Evolutionary conservation across 2,888 invertebrate genomes (phyloP).

Genomic region (Cremastobaeus sp.): DNA sequence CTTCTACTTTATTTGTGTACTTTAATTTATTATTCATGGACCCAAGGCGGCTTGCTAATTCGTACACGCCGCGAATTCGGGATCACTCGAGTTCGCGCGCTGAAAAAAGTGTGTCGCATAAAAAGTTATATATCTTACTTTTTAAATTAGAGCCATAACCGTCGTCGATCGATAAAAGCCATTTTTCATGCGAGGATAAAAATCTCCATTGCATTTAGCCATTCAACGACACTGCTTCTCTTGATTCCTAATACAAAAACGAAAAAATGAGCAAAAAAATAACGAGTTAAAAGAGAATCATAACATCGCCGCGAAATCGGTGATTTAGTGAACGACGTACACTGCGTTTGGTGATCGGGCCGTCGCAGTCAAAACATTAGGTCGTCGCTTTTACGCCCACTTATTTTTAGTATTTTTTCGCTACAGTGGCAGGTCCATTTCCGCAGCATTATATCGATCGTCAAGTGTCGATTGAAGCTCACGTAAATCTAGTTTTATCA

Average conservation of each 20-base stretch:
- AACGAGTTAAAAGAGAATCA: constrained; percentile 19
- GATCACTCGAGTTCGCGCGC: no score
- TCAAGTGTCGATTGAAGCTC: constrained; percentile 49
- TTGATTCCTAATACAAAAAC: constrained; percentile 47
- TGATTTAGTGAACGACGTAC: constrained; percentile 53
- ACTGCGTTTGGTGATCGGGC: constrained; percentile 56
- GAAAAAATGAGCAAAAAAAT: constrained; percentile 15
- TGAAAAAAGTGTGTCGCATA: no score
- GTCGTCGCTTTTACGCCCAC: constrained; percentile 48
- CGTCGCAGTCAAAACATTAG: constrained; percentile 55
- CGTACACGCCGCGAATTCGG: no score
- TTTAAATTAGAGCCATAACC: constrained; percentile 1
- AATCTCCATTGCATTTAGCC: constrained; percentile 29
- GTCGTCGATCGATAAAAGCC: constrained; percentile 14
- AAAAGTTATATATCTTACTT: no score
- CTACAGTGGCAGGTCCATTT: constrained; percentile 62
- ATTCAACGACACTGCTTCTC: constrained; percentile 58
- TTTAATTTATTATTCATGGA: not conserved
- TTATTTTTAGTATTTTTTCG: constrained; percentile 57
- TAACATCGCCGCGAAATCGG: constrained; percentile 44
- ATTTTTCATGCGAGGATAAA: constrained; percentile 29
- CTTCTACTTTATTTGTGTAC: not conserved
- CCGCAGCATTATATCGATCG: constrained; percentile 53
- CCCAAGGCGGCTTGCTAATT: no score
- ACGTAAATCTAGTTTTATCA: constrained; percentile 59